Conservation (phyloP, 2,113 vertebrate genomes). For the Azemiops feae region DNA sequence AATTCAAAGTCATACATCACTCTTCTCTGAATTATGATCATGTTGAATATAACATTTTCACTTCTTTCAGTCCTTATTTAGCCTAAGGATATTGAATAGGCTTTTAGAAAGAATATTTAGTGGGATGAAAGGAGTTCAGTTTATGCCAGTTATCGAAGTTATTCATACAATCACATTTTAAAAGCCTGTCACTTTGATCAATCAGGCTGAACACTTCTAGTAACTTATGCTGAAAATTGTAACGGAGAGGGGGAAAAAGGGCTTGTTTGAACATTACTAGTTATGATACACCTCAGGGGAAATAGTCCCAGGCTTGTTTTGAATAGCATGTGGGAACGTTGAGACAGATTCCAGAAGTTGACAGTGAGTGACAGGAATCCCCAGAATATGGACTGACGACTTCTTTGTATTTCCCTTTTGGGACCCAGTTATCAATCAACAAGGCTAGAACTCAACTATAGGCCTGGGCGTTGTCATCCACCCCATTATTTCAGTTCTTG, state of each 20-base stretch:
- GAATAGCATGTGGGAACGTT: slow-evolving; percentile 1
- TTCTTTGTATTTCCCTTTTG: neutral
- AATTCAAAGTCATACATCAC: slow-evolving; percentile 16
- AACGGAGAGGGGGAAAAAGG: neutral
- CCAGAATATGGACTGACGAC: neutral
- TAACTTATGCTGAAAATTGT: neutral
- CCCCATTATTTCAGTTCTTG: neutral
- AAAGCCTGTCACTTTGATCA: slow-evolving; percentile 33
- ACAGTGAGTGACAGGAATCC: neutral
- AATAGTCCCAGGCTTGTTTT: neutral
- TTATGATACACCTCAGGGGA: neutral
- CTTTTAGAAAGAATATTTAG: slow-evolving; percentile 15
- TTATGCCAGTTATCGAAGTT: slow-evolving; percentile 31
- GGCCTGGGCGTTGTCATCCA: neutral
- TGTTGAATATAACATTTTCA: slow-evolving; percentile 10
- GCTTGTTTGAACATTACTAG: neutral
- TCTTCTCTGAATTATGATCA: slow-evolving; percentile 28
- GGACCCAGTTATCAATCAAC: neutral
- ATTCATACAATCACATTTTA: slow-evolving; percentile 31
- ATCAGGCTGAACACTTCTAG: neutral
- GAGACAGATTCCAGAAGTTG: neutral
- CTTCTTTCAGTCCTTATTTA: slow-evolving; percentile 30
- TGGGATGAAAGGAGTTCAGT: slow-evolving; percentile 31
- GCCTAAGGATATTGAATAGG: slow-evolving; percentile 21
- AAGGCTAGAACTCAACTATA: neutral